These are phyloP conservation scores for Philereme transversata DNA, from an alignment of 2,888 invertebrate species.

Conservation along the genomic window DNA sequence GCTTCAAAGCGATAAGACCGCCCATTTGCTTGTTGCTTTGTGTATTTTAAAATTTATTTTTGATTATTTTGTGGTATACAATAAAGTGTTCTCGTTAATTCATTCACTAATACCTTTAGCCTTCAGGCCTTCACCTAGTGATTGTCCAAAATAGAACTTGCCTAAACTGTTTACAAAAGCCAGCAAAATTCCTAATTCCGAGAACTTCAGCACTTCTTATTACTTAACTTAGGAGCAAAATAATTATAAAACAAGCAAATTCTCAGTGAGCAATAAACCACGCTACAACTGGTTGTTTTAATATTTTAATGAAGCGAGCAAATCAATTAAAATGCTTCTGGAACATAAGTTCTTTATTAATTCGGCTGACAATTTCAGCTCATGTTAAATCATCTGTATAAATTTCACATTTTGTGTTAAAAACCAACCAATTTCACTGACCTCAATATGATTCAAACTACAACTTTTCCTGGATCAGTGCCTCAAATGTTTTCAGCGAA, in stretches of 20 bases:
- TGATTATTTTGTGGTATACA: too few species aligned
- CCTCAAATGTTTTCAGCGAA: not conserved
- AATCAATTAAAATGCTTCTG: constrained; percentile 39
- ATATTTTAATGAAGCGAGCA: constrained; percentile 28
- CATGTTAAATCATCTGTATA: constrained; percentile 19
- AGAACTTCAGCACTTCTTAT: constrained; percentile 32
- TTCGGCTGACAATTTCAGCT: constrained; percentile 18
- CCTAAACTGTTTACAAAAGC: constrained; percentile 13
- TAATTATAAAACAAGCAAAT: constrained; percentile 33
- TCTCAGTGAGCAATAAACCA: constrained; percentile 28
- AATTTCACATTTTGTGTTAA: constrained; percentile 20
- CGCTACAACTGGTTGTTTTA: constrained; percentile 24
- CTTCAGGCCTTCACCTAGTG: too few species aligned
- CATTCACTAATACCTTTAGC: too few species aligned
- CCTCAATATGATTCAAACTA: constrained; percentile 20
- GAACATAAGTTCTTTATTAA: constrained; percentile 33
- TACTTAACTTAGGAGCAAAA: constrained; percentile 35
- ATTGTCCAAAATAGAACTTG: constrained; percentile 8
- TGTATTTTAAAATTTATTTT: too few species aligned
- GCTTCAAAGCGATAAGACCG: too few species aligned
- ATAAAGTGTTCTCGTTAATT: too few species aligned
- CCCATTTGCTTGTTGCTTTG: too few species aligned
- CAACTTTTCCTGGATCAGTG: constrained; percentile 1
- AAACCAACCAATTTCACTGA: constrained; percentile 15
- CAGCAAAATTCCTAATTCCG: constrained; percentile 18